Evolutionary conservation across 1,140 invertebrate species (phyloP).

Genomic region (Drosophila repleta): DNA sequence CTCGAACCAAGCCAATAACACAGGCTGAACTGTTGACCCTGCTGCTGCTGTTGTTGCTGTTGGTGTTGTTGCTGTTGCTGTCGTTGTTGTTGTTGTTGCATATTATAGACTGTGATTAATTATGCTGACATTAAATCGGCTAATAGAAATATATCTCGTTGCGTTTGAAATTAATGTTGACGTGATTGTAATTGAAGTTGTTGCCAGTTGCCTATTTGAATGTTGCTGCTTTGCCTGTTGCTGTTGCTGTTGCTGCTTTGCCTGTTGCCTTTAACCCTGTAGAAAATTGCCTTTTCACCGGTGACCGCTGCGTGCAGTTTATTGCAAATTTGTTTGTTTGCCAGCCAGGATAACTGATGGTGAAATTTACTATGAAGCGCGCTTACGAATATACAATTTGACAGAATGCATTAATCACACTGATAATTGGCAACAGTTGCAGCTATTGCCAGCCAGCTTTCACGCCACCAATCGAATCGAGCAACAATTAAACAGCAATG

Average conservation of each 20-base stretch:
- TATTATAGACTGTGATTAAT: slow-evolving; percentile 77
- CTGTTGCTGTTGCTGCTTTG: slow-evolving; percentile 10
- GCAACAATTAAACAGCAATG: slow-evolving; percentile 66
- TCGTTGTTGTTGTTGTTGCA: slow-evolving; percentile 18
- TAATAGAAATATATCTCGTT: slow-evolving; percentile 82
- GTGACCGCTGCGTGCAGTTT: slow-evolving; percentile 73
- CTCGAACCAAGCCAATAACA: slow-evolving; percentile 37
- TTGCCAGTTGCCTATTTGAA: slow-evolving; percentile 40
- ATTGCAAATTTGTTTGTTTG: slow-evolving; percentile 78
- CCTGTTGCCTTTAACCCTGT: slow-evolving; percentile 70
- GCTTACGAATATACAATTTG: slow-evolving; percentile 76
- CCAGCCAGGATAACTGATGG: slow-evolving; percentile 75
- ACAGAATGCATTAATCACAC: slow-evolving; percentile 71
- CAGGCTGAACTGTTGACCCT: slow-evolving; percentile 70
- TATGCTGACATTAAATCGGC: slow-evolving; percentile 82
- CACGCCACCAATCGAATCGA: slow-evolving; percentile 46
- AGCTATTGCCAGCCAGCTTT: slow-evolving; percentile 56
- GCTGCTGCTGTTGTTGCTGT: slow-evolving; percentile 36
- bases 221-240: slow-evolving; percentile 20
- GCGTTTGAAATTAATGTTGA: slow-evolving; percentile 79
- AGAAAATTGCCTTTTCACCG: slow-evolving; percentile 74
- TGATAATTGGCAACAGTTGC: slow-evolving; percentile 76
- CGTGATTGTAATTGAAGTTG: slow-evolving; percentile 81
- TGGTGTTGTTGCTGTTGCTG: slow-evolving; percentile 19
- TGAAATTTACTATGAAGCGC: slow-evolving; percentile 70